Evolutionary conservation across 2,888 invertebrate species (phyloP).

Genomic region (Caenorhabditis sulstoni): DNA sequence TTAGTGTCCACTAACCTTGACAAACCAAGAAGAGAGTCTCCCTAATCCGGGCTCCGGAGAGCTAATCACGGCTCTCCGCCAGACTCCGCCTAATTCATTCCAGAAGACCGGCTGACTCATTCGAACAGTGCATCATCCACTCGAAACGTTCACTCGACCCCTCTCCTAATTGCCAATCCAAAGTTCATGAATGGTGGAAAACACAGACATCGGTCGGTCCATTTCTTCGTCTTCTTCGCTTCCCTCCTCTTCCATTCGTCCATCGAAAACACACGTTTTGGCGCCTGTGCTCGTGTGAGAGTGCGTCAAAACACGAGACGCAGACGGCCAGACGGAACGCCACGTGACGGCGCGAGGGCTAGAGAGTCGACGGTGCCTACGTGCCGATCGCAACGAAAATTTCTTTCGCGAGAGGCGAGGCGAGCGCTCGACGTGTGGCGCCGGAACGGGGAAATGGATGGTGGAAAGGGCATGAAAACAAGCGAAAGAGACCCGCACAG

Average conservation of each 20-base stretch:
- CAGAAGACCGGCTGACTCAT: too few relatives aligned
- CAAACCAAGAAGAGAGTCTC: too few relatives aligned
- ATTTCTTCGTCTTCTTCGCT: neutral
- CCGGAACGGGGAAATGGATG: slow-evolving; percentile 31
- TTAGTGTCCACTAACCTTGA: too few relatives aligned
- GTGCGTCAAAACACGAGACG: slow-evolving; percentile 45
- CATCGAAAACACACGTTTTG: slow-evolving; percentile 15
- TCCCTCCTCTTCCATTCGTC: neutral
- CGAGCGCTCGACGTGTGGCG: slow-evolving; percentile 7
- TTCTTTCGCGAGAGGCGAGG: slow-evolving; percentile 9
- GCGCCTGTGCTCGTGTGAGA: slow-evolving; percentile 10
- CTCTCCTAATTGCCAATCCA: slow-evolving; percentile 21
- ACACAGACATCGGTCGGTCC: slow-evolving; percentile 25
- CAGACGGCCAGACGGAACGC: slow-evolving; percentile 19
- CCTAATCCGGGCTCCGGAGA: too few relatives aligned
- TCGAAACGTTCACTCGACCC: slow-evolving; percentile 7
- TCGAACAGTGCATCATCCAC: neutral
- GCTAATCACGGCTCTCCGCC: too few relatives aligned
- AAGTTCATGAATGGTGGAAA: slow-evolving; percentile 23
- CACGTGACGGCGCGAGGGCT: slow-evolving; percentile 29
- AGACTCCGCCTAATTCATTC: too few relatives aligned
- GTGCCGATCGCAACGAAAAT: slow-evolving; percentile 42
- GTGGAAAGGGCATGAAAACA: slow-evolving; percentile 44
- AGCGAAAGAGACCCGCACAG: neutral
- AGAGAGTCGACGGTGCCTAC: slow-evolving; percentile 30